Percentiles rank a stretch among this genome's conserved stretches.
Conservation (phyloP, 2,888 invertebrate species). For the Papilio protenor region DNA sequence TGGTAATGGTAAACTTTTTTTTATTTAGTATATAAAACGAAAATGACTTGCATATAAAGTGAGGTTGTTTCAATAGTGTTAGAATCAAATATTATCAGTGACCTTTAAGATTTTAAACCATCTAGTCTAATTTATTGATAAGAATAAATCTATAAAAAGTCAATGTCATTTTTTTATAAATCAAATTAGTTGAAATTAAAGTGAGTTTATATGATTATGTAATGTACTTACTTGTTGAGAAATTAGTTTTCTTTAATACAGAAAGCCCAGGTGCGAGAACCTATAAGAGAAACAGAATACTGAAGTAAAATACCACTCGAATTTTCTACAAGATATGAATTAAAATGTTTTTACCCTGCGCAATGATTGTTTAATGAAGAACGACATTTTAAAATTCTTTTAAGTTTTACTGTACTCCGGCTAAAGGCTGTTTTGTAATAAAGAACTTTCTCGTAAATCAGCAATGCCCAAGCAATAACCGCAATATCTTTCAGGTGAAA, state of each 20-base stretch:
- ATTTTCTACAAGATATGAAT: neutral
- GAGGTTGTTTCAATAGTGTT: neutral
- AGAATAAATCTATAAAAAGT: neutral
- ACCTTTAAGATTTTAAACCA: neutral
- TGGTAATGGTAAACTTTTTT: neutral
- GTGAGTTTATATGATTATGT: constrained; percentile 47
- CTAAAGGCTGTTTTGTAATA: constrained; percentile 2
- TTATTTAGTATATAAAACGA: neutral
- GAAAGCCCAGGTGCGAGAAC: constrained; percentile 63
- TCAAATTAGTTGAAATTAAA: constrained; percentile 16
- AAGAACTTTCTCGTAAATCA: constrained; percentile 12
- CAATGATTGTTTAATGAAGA: constrained; percentile 63
- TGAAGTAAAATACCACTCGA: constrained; percentile 25
- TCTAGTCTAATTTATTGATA: neutral
- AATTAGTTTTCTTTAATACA: constrained; percentile 60
- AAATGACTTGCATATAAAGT: neutral
- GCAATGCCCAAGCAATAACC: neutral
- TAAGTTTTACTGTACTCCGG: neutral
- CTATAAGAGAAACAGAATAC: constrained; percentile 53
- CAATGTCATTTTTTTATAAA: constrained; percentile 2
- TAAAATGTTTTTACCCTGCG: constrained; percentile 61
- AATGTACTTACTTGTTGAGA: constrained; percentile 72
- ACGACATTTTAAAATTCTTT: constrained; percentile 61
- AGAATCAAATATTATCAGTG: neutral
- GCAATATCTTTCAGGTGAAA: neutral